Evolutionary conservation across 23 tunicate genomes (phyloP).

Genomic region (Aplidium turbinatum): DNA sequence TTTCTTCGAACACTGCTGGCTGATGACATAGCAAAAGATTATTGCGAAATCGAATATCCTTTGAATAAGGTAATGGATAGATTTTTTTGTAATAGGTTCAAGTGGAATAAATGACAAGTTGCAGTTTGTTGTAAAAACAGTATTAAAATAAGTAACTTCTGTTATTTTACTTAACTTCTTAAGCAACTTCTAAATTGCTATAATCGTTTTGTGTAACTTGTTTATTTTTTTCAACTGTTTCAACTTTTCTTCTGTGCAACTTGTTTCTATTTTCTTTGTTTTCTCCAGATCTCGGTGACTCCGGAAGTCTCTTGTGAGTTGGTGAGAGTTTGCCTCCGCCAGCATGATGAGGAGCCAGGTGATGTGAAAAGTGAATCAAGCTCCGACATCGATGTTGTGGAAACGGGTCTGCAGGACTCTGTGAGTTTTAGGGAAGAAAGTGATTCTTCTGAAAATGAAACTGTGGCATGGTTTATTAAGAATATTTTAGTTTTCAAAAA

Average conservation of each 20-base stretch:
- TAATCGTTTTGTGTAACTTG: too few species aligned
- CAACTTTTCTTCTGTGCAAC: too few species aligned
- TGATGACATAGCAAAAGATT: slow-evolving; percentile 77
- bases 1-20: slow-evolving; percentile 53
- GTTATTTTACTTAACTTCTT: too few species aligned
- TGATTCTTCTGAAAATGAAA: not conserved
- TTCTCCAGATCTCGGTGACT: slow-evolving; percentile 41
- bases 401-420: slow-evolving; percentile 32
- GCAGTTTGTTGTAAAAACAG: too few species aligned
- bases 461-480: too few species aligned
- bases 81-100: too few species aligned
- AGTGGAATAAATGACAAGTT: too few species aligned
- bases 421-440: slow-evolving; percentile 25
- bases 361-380: slow-evolving; percentile 35
- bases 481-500: too few species aligned
- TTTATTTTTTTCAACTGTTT: too few species aligned
- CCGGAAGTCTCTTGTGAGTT: slow-evolving; percentile 66
- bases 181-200: too few species aligned
- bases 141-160: too few species aligned
- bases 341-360: slow-evolving; percentile 60
- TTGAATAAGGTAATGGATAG: slow-evolving; percentile 56
- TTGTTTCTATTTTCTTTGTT: too few species aligned
- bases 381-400: slow-evolving; percentile 21
- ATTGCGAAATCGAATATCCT: slow-evolving; percentile 60
- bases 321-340: slow-evolving; percentile 64